phyloP scores from a whole-genome alignment of 2,797 vertebrate species.

The Cuniculus paca region DNA sequence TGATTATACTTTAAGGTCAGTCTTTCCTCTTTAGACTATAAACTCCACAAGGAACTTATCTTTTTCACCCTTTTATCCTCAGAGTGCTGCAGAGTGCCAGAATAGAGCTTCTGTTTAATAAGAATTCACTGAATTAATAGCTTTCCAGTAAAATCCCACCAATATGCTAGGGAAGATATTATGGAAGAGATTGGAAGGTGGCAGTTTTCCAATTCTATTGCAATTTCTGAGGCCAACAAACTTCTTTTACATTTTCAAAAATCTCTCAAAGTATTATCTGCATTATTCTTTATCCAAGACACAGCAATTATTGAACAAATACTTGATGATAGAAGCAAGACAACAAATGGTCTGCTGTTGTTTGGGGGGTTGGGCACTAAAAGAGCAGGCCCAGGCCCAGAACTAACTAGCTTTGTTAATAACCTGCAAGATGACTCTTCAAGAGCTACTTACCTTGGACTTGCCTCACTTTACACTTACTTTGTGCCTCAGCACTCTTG shows the following conservation, averaged over 20 bases:
- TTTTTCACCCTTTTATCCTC: constrained; percentile 21
- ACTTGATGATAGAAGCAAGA: neutral
- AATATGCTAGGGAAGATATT: constrained; percentile 14
- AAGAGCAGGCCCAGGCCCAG: neutral
- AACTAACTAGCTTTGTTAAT: neutral
- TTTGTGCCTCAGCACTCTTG: too few species aligned
- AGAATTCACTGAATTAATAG: constrained; percentile 66
- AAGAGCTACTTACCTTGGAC: neutral
- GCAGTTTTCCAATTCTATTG: neutral
- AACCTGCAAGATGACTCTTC: neutral
- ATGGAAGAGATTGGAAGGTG: neutral
- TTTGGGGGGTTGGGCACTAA: neutral
- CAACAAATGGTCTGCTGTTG: neutral
- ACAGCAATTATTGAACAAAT: neutral
- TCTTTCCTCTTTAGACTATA: constrained; percentile 50
- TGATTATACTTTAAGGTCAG: constrained; percentile 6
- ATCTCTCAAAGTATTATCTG: neutral
- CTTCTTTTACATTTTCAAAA: neutral
- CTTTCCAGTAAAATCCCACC: constrained; percentile 53
- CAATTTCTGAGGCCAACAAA: neutral
- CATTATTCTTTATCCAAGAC: neutral
- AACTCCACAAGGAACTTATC: constrained; percentile 41
- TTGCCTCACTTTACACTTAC: neutral
- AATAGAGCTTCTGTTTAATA: neutral
- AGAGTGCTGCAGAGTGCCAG: neutral